A percentile compares a stretch with the other conserved stretches of the same genome.
phyloP scores from a whole-genome alignment of 2,113 vertebrate species.

The Holacanthus passer region DNA sequence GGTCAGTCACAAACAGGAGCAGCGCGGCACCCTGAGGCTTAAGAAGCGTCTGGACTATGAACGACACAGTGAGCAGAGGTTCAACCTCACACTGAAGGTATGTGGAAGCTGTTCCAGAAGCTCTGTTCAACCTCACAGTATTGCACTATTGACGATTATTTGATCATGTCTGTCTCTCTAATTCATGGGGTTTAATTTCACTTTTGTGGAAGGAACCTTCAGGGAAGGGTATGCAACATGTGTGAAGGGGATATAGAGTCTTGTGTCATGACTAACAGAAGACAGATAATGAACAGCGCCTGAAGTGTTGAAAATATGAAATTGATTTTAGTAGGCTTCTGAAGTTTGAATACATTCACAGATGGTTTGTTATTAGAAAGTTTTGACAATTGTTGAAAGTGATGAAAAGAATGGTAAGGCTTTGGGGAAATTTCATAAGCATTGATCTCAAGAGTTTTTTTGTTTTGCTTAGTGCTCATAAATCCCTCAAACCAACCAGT shows the following conservation, averaged over 20 bases:
- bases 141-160: background rate
- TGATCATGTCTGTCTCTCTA: background rate
- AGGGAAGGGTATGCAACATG: background rate
- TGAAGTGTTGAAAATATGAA: background rate
- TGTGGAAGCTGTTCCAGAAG: background rate
- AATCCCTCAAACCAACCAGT: conserved; percentile 12
- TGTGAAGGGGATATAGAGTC: background rate
- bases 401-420: background rate
- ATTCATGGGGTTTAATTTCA: conserved; percentile 16
- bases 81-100: conserved; percentile 89
- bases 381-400: background rate
- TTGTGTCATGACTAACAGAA: background rate
- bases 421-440: background rate
- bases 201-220: background rate
- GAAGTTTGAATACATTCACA: background rate
- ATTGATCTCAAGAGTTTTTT: background rate
- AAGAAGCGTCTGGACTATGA: conserved; percentile 91
- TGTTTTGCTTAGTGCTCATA: conserved; percentile 5
- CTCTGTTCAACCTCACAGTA: background rate
- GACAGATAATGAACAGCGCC: background rate
- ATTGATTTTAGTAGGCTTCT: background rate
- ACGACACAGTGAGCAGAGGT: conserved; percentile 86
- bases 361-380: too few relatives aligned
- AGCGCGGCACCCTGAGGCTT: conserved; percentile 86
- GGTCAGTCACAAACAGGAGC: conserved; percentile 86